phyloP scores from a whole-genome alignment of 2,113 vertebrate species.

The Callithrix jacchus region DNA sequence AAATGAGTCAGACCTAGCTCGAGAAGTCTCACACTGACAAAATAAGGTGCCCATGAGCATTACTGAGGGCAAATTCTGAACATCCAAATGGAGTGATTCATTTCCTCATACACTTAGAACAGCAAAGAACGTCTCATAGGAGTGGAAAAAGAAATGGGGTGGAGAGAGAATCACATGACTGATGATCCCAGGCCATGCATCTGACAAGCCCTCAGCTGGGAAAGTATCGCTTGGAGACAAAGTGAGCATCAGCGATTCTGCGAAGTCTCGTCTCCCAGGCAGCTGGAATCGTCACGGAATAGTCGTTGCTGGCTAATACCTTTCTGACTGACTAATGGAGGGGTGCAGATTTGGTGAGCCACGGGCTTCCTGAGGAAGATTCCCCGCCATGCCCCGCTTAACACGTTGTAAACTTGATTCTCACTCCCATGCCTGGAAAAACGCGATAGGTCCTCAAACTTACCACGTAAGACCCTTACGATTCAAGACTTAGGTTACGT shows the following conservation, averaged over 20 bases:
- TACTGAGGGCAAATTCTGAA: fast-evolving
- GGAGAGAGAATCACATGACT: fast-evolving
- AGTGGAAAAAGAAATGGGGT: fast-evolving
- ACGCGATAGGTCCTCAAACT: fast-evolving
- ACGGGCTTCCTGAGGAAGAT: too few species aligned
- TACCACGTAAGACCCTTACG: not conserved
- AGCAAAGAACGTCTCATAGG: not conserved
- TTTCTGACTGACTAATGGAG: not conserved
- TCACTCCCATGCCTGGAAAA: not conserved
- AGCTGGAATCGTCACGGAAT: fast-evolving
- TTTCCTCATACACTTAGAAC: not conserved
- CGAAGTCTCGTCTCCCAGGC: not conserved
- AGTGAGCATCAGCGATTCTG: not conserved
- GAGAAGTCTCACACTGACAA: not conserved
- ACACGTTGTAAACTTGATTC: fast-evolving
- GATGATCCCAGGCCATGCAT: fast-evolving
- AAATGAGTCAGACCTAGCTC: not conserved
- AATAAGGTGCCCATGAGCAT: fast-evolving
- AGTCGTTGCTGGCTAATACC: fast-evolving
- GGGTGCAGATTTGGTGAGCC: fast-evolving
- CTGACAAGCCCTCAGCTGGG: not conserved
- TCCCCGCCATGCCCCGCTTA: not conserved
- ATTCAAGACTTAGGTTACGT: not conserved
- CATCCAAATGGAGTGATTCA: not conserved
- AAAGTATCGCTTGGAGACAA: not conserved